Conservation (phyloP, 2,113 vertebrate species). For the Numida meleagris region DNA sequence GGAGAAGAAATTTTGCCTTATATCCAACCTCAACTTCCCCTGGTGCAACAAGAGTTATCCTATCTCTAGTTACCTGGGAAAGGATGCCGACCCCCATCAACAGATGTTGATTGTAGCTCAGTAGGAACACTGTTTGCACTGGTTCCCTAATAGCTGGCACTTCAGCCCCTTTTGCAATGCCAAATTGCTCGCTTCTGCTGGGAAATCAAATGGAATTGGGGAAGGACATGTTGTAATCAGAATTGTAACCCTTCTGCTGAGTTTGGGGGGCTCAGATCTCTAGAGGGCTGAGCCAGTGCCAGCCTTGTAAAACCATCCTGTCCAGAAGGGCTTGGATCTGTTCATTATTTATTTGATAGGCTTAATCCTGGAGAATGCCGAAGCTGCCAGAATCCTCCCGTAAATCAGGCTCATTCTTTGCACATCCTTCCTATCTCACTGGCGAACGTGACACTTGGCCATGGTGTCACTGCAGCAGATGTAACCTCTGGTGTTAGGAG, state of each 20-base stretch:
- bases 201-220: background rate
- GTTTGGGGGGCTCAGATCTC: background rate
- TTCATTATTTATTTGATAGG: conserved; percentile 11
- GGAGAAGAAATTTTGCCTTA: too few relatives aligned
- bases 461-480: fast-evolving
- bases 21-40: too few relatives aligned
- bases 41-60: too few relatives aligned
- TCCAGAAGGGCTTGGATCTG: background rate
- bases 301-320: background rate
- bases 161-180: fast-evolving
- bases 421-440: background rate
- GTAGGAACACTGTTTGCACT: background rate
- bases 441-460: background rate
- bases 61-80: too few relatives aligned
- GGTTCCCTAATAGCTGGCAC: background rate
- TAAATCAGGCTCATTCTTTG: background rate
- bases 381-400: background rate
- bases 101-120: background rate
- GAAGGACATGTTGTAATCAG: background rate
- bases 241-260: conserved; percentile 5
- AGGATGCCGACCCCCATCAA: too few relatives aligned
- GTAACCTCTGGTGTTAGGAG: background rate
- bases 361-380: background rate
- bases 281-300: background rate
- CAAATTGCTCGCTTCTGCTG: fast-evolving